phyloP scores from a whole-genome alignment of 1,140 invertebrate genomes.

The Pemphigus obesinymphae region DNA sequence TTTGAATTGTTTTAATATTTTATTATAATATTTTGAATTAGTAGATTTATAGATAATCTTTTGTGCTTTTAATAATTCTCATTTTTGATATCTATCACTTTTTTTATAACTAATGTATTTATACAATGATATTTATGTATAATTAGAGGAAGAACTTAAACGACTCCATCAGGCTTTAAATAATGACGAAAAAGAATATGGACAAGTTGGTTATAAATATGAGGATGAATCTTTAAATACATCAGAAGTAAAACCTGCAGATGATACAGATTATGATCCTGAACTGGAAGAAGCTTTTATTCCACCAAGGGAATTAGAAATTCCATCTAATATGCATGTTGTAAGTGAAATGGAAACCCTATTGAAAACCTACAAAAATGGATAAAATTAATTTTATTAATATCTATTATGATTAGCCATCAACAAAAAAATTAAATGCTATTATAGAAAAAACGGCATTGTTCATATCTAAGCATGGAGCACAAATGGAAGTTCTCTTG shows the following conservation, averaged over 20 bases:
- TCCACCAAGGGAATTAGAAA: conserved; percentile 62
- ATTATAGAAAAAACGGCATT: conserved; percentile 95
- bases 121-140: no score
- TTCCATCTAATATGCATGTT: conserved; percentile 67
- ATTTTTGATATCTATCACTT: no score
- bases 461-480: conserved; percentile 88
- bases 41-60: no score
- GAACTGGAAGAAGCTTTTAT: conserved; percentile 67
- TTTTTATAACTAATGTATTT: no score
- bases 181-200: conserved; percentile 61
- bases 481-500: conserved; percentile 97
- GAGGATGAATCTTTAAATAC: conserved; percentile 51
- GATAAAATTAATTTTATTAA: conserved; percentile 5
- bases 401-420: conserved; percentile 65
- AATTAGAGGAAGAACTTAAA: conserved; percentile 85
- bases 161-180: conserved; percentile 70
- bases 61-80: no score
- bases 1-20: no score
- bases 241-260: conserved; percentile 45
- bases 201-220: conserved; percentile 78
- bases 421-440: conserved; percentile 82
- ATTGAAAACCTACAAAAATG: neutral
- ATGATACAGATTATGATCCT: conserved; percentile 52
- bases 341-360: conserved; percentile 55
- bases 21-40: no score